A percentile compares a stretch with the other conserved stretches of the same genome.
Evolutionary conservation across 2,113 vertebrate species (phyloP).

Genomic region (Camelus bactrianus): DNA sequence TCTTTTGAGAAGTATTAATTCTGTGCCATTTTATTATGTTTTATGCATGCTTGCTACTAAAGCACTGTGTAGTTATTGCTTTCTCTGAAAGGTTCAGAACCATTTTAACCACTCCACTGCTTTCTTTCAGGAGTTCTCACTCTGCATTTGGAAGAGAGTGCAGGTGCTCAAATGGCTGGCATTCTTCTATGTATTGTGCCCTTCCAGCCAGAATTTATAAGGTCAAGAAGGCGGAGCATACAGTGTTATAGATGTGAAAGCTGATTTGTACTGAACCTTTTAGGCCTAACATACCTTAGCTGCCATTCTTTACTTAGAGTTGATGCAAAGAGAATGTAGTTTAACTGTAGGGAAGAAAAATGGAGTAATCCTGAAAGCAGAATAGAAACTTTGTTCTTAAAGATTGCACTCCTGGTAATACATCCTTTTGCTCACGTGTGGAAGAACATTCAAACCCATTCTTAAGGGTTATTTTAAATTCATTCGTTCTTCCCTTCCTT

Average conservation of each 20-base stretch:
- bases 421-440: not conserved
- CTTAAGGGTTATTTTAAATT: constrained; percentile 40
- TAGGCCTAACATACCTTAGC: not conserved
- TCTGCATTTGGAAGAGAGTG: not conserved
- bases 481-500: not conserved
- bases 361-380: not conserved
- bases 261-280: constrained; percentile 56
- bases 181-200: not conserved
- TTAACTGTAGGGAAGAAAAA: constrained; percentile 15
- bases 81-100: constrained; percentile 46
- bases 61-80: constrained; percentile 63
- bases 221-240: constrained; percentile 21
- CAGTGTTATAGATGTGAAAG: constrained; percentile 18
- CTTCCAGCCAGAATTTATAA: constrained; percentile 50
- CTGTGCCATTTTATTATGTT: constrained; percentile 63
- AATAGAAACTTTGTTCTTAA: constrained; percentile 43
- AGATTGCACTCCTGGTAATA: not conserved
- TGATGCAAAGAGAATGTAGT: constrained; percentile 38
- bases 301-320: constrained; percentile 39
- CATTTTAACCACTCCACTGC: constrained; percentile 48
- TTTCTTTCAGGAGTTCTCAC: constrained; percentile 38
- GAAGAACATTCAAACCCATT: not conserved
- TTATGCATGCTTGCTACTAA: constrained; percentile 71
- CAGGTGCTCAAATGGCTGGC: constrained; percentile 13
- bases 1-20: constrained; percentile 72